These are phyloP conservation scores for Theocolax elegans DNA, from an alignment of 1,140 invertebrate species.

Conservation along the genomic window DNA sequence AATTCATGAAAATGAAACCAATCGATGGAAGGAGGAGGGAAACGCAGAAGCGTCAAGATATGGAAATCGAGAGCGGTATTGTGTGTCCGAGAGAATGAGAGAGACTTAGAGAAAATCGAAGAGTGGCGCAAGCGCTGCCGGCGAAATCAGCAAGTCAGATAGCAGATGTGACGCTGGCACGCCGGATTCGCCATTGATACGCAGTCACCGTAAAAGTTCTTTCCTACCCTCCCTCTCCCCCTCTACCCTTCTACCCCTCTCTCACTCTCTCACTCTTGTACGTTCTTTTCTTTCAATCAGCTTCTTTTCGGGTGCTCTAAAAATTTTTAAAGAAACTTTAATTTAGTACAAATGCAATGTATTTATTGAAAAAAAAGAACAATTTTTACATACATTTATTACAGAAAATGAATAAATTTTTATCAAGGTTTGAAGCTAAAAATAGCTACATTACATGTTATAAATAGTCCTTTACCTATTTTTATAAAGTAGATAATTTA, in stretches of 20 bases:
- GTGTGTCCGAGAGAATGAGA: background rate
- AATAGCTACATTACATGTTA: too few species aligned
- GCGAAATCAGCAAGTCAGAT: constrained; percentile 48
- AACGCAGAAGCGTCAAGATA: constrained; percentile 4
- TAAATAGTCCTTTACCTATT: too few species aligned
- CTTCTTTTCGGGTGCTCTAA: too few species aligned
- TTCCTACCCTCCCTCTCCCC: background rate
- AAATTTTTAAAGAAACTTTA: too few species aligned
- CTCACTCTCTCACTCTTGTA: background rate
- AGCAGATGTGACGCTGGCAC: constrained; percentile 38
- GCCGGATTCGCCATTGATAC: constrained; percentile 65
- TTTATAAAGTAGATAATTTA: too few species aligned
- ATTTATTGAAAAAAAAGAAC: too few species aligned
- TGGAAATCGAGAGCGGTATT: constrained; percentile 35
- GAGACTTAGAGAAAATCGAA: background rate
- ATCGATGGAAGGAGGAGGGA: background rate
- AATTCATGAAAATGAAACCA: constrained; percentile 35
- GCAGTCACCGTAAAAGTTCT: constrained; percentile 42
- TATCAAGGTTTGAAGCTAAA: too few species aligned
- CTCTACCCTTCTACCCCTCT: background rate
- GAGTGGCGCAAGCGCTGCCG: constrained; percentile 23
- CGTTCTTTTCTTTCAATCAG: too few species aligned
- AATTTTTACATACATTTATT: too few species aligned
- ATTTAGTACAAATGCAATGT: too few species aligned
- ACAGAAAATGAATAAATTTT: too few species aligned